Base-by-base conservation (phyloP, 2,113 vertebrate genomes). In the Trochalopteron elliotii region DNA sequence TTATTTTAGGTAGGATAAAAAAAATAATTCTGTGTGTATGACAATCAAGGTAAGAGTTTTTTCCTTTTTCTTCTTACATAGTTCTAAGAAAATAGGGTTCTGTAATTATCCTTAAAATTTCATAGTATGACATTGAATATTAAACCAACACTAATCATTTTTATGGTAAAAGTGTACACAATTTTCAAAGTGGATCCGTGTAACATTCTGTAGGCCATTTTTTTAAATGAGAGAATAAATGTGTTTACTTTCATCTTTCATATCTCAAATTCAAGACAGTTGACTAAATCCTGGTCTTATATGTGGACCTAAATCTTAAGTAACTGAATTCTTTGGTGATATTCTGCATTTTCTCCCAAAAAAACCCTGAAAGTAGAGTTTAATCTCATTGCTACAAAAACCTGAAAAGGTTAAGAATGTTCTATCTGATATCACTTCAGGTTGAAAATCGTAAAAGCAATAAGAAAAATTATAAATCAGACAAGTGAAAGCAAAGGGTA, bases 401-500 rank as follows among this genome's bases (percentile, higher is more conserved):
- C 59, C 59, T 79, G 60, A 67, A 80, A 84, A 84, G 24, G 53
- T 94, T 93, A 92, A 94, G 89, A 94, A 77, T 65, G 49, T 84
- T 90, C 52, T 72, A 19, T 78, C 64, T 89, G 74, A n/a, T 93
- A 92, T 59, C 61, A 40, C 40, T 92, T 92, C 81, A 94, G 40
- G 37, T 30, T 69, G 40, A 86, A 94, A 95, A 74, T 37, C 81
- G 30, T 81, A 68, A 83, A 83, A 74, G 63, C 95, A 95, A 90
- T 91, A 93, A 70, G 45, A 79, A 87, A 93, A 92, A 52, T 55
- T 15, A 60, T 78, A 83, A 87, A 90, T 84, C 77, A 79, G 61
- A 61, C 76, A 95, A 87, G n/a, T 68, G 68, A 95, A 93, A 80
- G 71, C n/a, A 93, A 91, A 93, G 31, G 25, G 31, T 82, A 65